These are phyloP conservation scores for Phrynocephalus versicolor DNA, from an alignment of 2,113 vertebrate species.

Conservation along the genomic window DNA sequence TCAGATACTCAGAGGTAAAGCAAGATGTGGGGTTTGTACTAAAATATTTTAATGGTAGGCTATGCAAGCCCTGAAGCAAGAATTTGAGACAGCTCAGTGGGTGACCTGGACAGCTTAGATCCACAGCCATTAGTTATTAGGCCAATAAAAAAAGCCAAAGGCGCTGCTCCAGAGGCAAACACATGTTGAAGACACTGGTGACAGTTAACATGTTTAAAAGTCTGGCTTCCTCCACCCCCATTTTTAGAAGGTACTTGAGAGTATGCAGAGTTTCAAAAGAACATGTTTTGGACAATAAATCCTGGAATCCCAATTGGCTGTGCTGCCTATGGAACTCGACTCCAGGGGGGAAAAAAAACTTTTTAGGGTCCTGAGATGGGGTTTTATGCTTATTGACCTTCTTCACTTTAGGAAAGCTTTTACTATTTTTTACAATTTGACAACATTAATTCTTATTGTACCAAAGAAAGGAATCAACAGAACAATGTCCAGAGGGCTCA, in stretches of 20 bases:
- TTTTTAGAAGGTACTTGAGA: background rate
- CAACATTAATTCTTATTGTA: background rate
- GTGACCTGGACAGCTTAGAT: background rate
- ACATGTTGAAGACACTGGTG: background rate
- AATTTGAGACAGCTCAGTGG: constrained; percentile 34
- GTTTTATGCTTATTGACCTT: background rate
- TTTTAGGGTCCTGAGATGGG: background rate
- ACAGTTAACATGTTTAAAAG: constrained; percentile 9
- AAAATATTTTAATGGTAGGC: constrained; percentile 8
- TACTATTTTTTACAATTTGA: background rate
- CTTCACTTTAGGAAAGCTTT: no score
- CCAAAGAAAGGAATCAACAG: no score
- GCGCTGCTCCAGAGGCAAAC: background rate
- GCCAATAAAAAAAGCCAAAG: background rate
- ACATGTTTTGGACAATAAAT: background rate
- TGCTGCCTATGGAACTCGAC: background rate
- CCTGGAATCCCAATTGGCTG: background rate
- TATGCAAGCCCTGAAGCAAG: background rate
- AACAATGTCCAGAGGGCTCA: background rate
- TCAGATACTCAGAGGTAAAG: constrained; percentile 28
- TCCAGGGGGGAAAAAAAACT: background rate
- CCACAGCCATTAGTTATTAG: constrained; percentile 8
- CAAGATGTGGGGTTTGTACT: background rate
- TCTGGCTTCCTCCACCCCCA: background rate
- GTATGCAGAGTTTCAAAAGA: background rate